Base-by-base conservation (phyloP, 2,113 vertebrate species). In the Litocranius walleri region DNA sequence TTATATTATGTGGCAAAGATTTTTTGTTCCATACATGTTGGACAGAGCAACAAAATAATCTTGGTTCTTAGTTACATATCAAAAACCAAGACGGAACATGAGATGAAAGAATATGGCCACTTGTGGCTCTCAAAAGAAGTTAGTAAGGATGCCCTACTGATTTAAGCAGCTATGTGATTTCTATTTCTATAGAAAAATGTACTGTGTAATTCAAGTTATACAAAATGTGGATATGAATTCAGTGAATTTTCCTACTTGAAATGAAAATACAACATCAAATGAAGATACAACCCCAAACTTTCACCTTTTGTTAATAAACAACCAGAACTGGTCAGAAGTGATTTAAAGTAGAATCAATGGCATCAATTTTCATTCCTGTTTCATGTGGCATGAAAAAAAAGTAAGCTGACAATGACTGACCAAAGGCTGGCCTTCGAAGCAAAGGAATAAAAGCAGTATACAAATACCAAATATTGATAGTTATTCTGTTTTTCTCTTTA, bases 291-390 rank as follows among this genome's bases (percentile, higher is more conserved):
- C 33, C 23, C 7, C 50, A 56, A 48, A 45, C 30, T 82, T 96
- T 95, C 19, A 43, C 36, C 80, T 93, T 85, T 92, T 96, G 83
- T 74, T 83, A 91, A 56, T 71, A 93, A 89, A 15, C 50, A 96
- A 36, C 59, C 30, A 64, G 59, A 90, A 96, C 25, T 33, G 59
- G n/a, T 59, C 29, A 94, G 88, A 95, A 94, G 57, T 78, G 25
- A 93, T 90, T 96, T 82, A 56, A 96, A 93, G 77, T 78, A 80
- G 27, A 93, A 71, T 74, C 83, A 90, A 67, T 14, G 27, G 27
- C 78, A 96, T 52, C 9, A 17, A 33, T 88, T 94, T 97, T 96
- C 59, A 67, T 95, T 59, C 36, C 50, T 81, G 52, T 62, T 90
- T 81, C 88, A 64, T 29, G 21, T n/a, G 27, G 7, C 54, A 77